These are phyloP conservation scores for Halcyon smyrnensis DNA, from an alignment of 2,797 vertebrate species.

Conservation along the genomic window DNA sequence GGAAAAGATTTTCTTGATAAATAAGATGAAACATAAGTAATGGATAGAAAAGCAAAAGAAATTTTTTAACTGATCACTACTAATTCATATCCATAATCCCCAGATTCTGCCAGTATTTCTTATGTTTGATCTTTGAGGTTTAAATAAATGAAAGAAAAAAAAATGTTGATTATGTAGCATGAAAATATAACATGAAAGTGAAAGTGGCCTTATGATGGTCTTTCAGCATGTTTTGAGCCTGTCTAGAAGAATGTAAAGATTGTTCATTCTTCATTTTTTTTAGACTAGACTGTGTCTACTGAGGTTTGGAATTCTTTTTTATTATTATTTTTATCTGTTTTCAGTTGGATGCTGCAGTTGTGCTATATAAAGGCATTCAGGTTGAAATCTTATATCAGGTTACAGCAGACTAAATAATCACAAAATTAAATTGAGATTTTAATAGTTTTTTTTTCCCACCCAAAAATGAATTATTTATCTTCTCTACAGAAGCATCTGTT, in stretches of 20 bases:
- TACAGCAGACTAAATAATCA: not conserved
- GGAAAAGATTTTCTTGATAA: not conserved
- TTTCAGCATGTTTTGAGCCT: not conserved
- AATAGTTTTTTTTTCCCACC: not conserved
- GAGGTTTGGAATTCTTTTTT: not conserved
- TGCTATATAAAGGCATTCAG: not conserved
- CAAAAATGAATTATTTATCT: not conserved
- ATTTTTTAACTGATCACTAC: not conserved
- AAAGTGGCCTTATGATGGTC: not conserved
- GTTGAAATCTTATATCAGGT: not conserved
- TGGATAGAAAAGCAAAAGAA: not conserved
- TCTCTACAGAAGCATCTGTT: not conserved
- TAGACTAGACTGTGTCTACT: not conserved
- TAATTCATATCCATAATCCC: not conserved
- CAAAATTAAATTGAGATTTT: not conserved
- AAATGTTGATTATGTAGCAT: accelerated
- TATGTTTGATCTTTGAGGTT: not conserved
- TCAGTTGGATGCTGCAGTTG: not conserved
- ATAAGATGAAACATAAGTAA: not conserved
- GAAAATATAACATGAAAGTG: not conserved
- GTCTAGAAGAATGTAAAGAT: not conserved
- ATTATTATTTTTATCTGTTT: not conserved
- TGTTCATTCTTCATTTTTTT: not conserved
- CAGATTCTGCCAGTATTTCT: not conserved
- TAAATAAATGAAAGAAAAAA: not conserved